Evolutionary conservation across 2,113 vertebrate genomes (phyloP), one percentile per base, ranked within the genome.

Genomic region (Ploceus nigricollis): DNA sequence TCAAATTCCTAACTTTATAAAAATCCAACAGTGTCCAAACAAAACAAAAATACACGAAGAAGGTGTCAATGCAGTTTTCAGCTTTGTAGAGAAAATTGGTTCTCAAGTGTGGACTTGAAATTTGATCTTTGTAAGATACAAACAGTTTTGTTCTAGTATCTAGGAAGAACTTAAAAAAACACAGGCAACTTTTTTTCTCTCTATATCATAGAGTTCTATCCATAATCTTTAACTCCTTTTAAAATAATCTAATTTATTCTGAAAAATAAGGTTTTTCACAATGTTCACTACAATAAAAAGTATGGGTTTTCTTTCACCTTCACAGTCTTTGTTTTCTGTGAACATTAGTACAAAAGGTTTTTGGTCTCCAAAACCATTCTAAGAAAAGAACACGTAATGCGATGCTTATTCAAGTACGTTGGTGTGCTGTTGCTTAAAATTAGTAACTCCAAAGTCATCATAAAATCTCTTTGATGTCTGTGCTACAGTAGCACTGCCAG

Each of bases 151-250:
- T 57, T 71, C 42, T 70, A 10, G 0, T 76, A 89, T 72, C 47
- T 45, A 39, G 11, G 9, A 80, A 27, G 5, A 63, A 68, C 5
- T n/a, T 39, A 54, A 30, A n/a, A 78, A 37, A 71, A 48, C 4
- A 60, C 3, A 48, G 8, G 15, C 10, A 54, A n/a, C 39, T 9
- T 79, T 8, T 71, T 53, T 37, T 50, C 47, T 17, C 35, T 42
- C 35, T 28, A 9, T 33, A 19, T 1, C 8, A 11, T 8, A 44
- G 3, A 24, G 2, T 6, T 76, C 7, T 54, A 37, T 2, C 2
- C 39, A 33, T 47, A 72, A 40, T 78, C 4, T 65, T 58, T 51
- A 76, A 39, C 63, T 77, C 1, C 6, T 2, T 63, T 72, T 39
- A 56, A 69, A 47, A 53, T n/a, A 57, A 54, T 17, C 8, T 42